A percentile compares a stretch with the other conserved stretches of the same genome.
Conservation (phyloP, 2,113 vertebrate species). For the Dasyprocta punctata region DNA sequence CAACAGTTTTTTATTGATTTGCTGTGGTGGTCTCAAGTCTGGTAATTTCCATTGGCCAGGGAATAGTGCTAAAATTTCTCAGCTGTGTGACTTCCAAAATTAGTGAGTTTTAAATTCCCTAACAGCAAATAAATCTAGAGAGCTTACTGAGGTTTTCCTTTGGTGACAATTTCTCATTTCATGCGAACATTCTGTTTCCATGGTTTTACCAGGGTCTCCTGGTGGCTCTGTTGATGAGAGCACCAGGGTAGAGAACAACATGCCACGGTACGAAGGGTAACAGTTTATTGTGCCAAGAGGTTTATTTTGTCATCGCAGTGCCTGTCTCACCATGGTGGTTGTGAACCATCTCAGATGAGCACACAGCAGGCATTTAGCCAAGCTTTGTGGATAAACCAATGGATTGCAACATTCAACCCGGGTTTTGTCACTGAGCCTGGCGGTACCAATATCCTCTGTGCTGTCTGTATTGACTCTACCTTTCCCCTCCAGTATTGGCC, state of each 20-base stretch:
- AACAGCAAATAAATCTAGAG: neutral
- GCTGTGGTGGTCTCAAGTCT: neutral
- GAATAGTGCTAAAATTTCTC: neutral
- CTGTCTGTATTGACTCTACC: neutral
- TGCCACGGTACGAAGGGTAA: neutral
- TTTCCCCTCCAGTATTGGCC: neutral
- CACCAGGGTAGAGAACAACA: neutral
- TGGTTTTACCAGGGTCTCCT: neutral
- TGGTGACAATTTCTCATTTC: neutral
- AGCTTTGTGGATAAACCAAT: neutral
- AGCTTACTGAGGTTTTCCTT: neutral
- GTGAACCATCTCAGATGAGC: neutral
- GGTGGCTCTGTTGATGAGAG: neutral
- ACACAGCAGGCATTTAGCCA: neutral
- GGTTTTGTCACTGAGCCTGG: neutral
- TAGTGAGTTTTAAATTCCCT: neutral
- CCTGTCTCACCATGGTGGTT: neutral
- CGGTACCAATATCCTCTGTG: fast-evolving
- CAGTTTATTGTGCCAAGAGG: neutral
- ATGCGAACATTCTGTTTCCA: neutral
- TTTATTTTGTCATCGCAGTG: neutral
- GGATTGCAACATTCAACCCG: neutral
- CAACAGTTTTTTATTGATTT: neutral
- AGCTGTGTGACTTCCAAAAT: neutral
- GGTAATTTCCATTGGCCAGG: neutral